Conservation (phyloP, 2,797 vertebrate genomes). For the Tinamus major region DNA sequence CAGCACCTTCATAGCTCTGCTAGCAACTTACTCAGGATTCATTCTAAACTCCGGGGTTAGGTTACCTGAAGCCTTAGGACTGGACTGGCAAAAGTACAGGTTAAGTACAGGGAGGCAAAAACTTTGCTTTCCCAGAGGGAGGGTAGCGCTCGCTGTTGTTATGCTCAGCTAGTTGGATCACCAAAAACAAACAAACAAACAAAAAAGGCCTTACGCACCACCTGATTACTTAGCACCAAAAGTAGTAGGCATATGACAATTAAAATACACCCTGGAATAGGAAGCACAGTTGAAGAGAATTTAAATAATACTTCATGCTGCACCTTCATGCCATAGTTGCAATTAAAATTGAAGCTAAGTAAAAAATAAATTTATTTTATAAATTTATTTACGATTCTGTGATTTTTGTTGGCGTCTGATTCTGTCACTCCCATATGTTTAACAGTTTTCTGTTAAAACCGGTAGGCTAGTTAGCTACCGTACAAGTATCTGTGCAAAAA, state of each 20-base stretch:
- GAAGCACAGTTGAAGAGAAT: background rate
- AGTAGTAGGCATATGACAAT: background rate
- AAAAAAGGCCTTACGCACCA: background rate
- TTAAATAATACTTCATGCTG: background rate
- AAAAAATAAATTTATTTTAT: background rate
- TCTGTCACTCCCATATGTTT: background rate
- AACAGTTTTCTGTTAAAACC: background rate
- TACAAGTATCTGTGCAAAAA: background rate
- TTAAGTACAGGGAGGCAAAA: rapidly evolving
- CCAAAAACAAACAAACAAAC: too few relatives aligned
- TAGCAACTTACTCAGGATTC: background rate
- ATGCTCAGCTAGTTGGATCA: background rate
- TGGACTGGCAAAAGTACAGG: background rate
- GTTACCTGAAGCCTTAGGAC: background rate
- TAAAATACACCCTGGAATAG: background rate
- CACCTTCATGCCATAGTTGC: background rate
- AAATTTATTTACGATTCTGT: too few relatives aligned
- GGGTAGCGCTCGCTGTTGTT: background rate
- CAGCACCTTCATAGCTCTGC: background rate
- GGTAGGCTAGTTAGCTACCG: background rate
- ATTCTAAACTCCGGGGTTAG: background rate
- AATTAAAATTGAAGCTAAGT: background rate
- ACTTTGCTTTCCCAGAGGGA: rapidly evolving
- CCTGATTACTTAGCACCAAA: background rate
- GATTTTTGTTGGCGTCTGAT: background rate